phyloP scores from a whole-genome alignment of 2,888 invertebrate genomes.

The Drosophila differens region DNA sequence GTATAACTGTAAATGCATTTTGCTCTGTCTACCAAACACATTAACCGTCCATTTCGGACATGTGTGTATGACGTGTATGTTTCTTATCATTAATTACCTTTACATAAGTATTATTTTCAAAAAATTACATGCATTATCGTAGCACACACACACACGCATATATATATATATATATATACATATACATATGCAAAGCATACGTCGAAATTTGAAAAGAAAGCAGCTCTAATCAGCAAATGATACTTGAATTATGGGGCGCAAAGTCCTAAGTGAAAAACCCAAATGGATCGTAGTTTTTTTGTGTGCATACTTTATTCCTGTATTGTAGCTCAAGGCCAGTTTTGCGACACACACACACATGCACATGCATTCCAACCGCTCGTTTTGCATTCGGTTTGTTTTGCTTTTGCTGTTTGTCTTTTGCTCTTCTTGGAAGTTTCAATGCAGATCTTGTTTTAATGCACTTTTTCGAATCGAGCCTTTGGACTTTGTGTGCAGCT shows the following conservation, averaged over 20 bases:
- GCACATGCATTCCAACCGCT: background rate
- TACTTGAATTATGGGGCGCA: slow-evolving; percentile 23
- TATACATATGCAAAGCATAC: background rate
- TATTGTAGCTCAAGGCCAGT: slow-evolving; percentile 45
- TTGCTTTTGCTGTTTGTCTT: slow-evolving; percentile 4
- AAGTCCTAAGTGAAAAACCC: slow-evolving; percentile 17
- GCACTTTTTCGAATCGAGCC: slow-evolving; percentile 1
- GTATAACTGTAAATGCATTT: background rate
- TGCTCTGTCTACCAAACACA: slow-evolving; percentile 27
- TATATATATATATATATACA: background rate
- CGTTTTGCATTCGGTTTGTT: slow-evolving; percentile 12
- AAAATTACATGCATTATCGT: slow-evolving; percentile 25
- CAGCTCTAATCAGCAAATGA: slow-evolving; percentile 16
- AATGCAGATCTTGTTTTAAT: background rate
- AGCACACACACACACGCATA: background rate
- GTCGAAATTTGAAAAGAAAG: slow-evolving; percentile 6
- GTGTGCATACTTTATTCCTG: background rate
- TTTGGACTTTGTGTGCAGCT: slow-evolving; percentile 2
- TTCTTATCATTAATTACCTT: slow-evolving; percentile 28
- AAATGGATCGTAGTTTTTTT: slow-evolving; percentile 6
- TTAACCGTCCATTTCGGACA: slow-evolving; percentile 29
- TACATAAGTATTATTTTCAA: slow-evolving; percentile 6
- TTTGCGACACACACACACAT: background rate
- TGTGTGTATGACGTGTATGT: slow-evolving; percentile 53
- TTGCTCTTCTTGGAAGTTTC: background rate